Evolutionary conservation across 2,113 vertebrate species (phyloP).

Genomic region (Tachycineta bicolor): DNA sequence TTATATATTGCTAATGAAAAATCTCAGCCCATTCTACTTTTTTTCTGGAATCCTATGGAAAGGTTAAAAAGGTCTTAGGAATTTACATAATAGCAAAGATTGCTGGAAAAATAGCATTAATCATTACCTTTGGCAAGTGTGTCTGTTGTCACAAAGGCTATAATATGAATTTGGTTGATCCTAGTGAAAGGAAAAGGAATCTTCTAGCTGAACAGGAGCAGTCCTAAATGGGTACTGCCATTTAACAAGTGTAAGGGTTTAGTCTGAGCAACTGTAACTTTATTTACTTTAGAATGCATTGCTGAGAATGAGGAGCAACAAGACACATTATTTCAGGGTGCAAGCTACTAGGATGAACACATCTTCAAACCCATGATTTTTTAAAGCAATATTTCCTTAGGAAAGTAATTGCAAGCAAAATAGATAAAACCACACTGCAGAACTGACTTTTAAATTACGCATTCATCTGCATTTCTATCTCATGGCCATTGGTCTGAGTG

Average conservation of each 20-base stretch:
- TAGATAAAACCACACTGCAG: not conserved
- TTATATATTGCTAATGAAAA: not conserved
- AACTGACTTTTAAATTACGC: not conserved
- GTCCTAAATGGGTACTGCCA: not conserved
- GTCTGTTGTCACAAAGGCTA: not conserved
- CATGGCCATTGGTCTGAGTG: not conserved
- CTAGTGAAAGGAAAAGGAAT: not conserved
- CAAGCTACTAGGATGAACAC: not conserved
- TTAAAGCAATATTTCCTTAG: not conserved
- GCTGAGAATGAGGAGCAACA: not conserved
- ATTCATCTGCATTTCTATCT: not conserved
- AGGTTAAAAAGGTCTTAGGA: not conserved
- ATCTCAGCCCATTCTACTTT: not conserved
- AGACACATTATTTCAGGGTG: not conserved
- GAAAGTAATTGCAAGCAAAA: not conserved
- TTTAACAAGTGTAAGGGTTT: not conserved
- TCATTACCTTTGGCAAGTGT: not conserved
- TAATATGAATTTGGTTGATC: not conserved
- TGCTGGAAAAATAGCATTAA: not conserved
- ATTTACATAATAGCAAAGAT: not conserved
- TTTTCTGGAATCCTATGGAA: not conserved
- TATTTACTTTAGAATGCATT: constrained; percentile 1
- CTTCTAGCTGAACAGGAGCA: not conserved
- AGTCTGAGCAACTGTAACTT: not conserved
- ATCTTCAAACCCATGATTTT: not conserved